A percentile compares a stretch with the other conserved stretches of the same genome.
phyloP scores from a whole-genome alignment of 2,888 invertebrate genomes.

The Caenorhabditis sp. region DNA sequence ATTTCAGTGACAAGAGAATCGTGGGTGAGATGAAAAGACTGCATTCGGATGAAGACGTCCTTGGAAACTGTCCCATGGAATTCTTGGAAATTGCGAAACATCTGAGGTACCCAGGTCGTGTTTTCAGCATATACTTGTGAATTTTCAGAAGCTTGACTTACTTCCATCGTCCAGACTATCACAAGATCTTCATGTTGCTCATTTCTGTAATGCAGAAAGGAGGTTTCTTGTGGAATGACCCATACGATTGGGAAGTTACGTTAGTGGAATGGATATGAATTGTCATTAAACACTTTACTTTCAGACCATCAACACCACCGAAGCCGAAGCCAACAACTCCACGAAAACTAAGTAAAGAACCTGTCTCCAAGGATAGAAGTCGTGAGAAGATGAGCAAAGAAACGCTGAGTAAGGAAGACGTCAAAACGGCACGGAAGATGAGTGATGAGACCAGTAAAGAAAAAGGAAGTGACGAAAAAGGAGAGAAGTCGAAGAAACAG shows the following conservation, averaged over 20 bases:
- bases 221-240: constrained; percentile 63
- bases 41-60: constrained; percentile 69
- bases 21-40: constrained; percentile 72
- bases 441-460: constrained; percentile 26
- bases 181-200: constrained; percentile 64
- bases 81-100: constrained; percentile 72
- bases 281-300: neutral
- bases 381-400: constrained; percentile 21
- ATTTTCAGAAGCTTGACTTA: constrained; percentile 69
- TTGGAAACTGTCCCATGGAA: constrained; percentile 72
- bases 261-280: neutral
- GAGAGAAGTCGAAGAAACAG: constrained; percentile 27
- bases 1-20: constrained; percentile 70
- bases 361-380: constrained; percentile 14
- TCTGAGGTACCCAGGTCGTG: constrained; percentile 30
- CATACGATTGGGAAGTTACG: constrained; percentile 60
- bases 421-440: constrained; percentile 16
- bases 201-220: constrained; percentile 70
- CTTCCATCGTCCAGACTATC: constrained; percentile 74
- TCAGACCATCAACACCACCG: neutral
- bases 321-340: constrained; percentile 20
- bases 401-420: constrained; percentile 29
- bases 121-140: neutral
- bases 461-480: constrained; percentile 23
- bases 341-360: too few relatives aligned